These are phyloP conservation scores for Catharus minimus DNA, from an alignment of 2,113 vertebrate genomes.

Conservation along the genomic window DNA sequence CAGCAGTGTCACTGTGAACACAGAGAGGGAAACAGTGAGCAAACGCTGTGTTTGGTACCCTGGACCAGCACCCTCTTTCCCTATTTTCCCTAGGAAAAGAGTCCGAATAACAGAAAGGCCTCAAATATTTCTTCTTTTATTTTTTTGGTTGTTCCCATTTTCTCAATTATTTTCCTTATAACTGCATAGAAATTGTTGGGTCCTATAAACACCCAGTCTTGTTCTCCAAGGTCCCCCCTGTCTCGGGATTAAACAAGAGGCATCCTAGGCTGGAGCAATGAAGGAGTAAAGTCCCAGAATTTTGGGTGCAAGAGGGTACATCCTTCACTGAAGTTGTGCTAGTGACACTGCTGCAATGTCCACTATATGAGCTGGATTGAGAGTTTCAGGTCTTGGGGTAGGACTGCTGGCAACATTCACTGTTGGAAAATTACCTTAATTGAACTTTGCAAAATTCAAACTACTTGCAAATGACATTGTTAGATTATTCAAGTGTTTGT, in stretches of 20 bases:
- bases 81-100: background rate
- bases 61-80: background rate
- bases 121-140: background rate
- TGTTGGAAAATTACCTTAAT: too few relatives aligned
- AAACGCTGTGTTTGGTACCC: background rate
- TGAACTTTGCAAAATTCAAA: too few relatives aligned
- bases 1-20: background rate
- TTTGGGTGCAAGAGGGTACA: too few relatives aligned
- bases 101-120: rapidly evolving
- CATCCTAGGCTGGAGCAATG: background rate
- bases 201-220: background rate
- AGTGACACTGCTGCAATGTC: background rate
- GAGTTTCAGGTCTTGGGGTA: background rate
- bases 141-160: background rate
- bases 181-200: background rate
- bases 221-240: background rate
- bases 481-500: too few relatives aligned
- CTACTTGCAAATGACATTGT: too few relatives aligned
- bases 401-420: background rate
- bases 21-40: background rate
- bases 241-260: background rate
- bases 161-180: background rate
- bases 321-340: background rate
- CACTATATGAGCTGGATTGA: rapidly evolving
- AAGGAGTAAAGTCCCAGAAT: background rate